phyloP scores from a whole-genome alignment of 2,888 invertebrate species.

The Trissolcus japonicus region DNA sequence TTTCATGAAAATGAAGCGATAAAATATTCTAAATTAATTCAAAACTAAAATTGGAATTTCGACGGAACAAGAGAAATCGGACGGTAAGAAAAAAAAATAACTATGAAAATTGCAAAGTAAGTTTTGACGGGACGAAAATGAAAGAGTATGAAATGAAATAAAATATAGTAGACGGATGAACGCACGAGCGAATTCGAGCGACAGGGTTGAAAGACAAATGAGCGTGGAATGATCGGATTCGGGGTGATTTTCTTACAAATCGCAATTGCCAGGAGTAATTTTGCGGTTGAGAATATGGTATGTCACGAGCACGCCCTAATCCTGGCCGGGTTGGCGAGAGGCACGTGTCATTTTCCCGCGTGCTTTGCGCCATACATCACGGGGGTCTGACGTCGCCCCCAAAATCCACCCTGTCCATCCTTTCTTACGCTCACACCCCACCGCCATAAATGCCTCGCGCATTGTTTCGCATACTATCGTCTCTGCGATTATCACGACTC shows the following conservation, averaged over 20 bases:
- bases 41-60: background rate
- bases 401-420: conserved; percentile 59
- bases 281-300: conserved; percentile 58
- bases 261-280: conserved; percentile 56
- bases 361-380: conserved; percentile 69
- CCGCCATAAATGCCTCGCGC: conserved; percentile 64
- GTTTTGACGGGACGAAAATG: background rate
- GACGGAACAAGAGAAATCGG: background rate
- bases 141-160: too few species aligned
- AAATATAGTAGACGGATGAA: background rate
- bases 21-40: background rate
- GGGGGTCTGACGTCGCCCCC: conserved; percentile 68
- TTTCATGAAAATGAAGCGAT: too few species aligned
- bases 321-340: conserved; percentile 60
- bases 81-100: background rate
- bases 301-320: conserved; percentile 63
- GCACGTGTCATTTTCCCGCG: conserved; percentile 72
- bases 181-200: background rate
- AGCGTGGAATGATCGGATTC: conserved; percentile 31
- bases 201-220: conserved; percentile 30
- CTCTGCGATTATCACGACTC: conserved; percentile 66
- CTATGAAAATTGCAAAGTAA: background rate
- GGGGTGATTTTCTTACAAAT: conserved; percentile 45
- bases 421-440: conserved; percentile 59
- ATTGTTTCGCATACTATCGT: conserved; percentile 72